A percentile compares a stretch with the other conserved stretches of the same genome.
These are phyloP conservation scores for Thunnus albacares DNA, from an alignment of 2,797 vertebrate genomes.

Conservation along the genomic window DNA sequence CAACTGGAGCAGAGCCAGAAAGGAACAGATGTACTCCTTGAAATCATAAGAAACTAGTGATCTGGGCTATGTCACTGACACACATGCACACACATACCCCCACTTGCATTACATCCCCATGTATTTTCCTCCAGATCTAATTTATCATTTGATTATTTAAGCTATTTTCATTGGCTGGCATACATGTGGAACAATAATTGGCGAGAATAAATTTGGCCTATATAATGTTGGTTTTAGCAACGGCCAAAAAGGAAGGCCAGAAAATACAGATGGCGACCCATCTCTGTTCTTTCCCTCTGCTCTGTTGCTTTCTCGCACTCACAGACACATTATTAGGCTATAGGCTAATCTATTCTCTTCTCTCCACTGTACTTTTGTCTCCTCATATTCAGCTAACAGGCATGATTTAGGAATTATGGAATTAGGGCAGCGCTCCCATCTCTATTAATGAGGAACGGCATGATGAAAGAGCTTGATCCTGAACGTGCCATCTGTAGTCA, in stretches of 20 bases:
- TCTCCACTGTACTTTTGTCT: conserved; percentile 73
- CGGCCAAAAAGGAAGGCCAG: conserved; percentile 64
- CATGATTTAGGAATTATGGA: conserved; percentile 85
- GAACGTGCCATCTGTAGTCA: conserved; percentile 81
- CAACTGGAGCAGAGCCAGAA: conserved; percentile 62
- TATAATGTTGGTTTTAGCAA: conserved; percentile 75
- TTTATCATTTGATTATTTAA: conserved; percentile 76
- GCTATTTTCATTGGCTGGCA: conserved; percentile 66
- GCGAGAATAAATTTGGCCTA: conserved; percentile 67
- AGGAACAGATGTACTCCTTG: conserved; percentile 70
- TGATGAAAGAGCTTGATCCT: conserved; percentile 82
- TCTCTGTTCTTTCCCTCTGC: conserved; percentile 44
- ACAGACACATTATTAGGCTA: conserved; percentile 66
- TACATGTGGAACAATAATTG: conserved; percentile 62
- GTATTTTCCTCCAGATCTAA: conserved; percentile 57
- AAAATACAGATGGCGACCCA: conserved; percentile 76
- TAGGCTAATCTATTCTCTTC: conserved; percentile 71
- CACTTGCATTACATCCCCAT: conserved; percentile 14
- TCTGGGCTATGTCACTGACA: conserved; percentile 57
- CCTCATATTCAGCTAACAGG: conserved; percentile 76
- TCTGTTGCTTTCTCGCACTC: conserved; percentile 58
- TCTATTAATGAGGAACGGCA: conserved; percentile 82
- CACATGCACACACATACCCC: conserved; percentile 26
- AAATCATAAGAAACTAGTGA: conserved; percentile 57
- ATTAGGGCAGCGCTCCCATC: conserved; percentile 83